phyloP scores from a whole-genome alignment of 2,888 invertebrate species.

The Callyntrura sp. region DNA sequence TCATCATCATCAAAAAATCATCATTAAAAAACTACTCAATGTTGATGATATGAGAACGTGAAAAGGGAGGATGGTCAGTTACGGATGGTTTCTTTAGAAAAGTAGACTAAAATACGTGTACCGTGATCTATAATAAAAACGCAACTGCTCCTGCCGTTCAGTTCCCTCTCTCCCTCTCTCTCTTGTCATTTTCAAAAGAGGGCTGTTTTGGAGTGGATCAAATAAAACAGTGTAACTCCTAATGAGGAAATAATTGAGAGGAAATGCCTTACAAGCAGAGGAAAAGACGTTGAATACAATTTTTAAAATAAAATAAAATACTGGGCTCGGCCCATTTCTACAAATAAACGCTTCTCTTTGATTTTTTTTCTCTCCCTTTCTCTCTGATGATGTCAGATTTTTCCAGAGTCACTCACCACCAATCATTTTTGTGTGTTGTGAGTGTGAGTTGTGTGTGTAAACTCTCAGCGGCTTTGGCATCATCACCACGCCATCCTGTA shows the following conservation, averaged over 20 bases:
- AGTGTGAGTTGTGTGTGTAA: conserved; percentile 27
- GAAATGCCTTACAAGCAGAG: conserved; percentile 51
- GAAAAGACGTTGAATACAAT: conserved; percentile 27
- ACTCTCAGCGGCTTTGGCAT: conserved; percentile 25
- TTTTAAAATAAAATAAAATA: not conserved
- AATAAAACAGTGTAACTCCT: conserved; percentile 39
- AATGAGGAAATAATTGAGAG: conserved; percentile 79
- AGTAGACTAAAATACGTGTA: not conserved
- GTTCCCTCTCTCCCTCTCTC: not conserved
- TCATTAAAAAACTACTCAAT: conserved; percentile 48
- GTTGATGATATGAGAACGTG: not conserved
- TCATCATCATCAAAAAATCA: conserved; percentile 68
- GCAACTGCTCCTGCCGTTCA: too few species aligned
- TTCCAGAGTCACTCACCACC: conserved; percentile 9
- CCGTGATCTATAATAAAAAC: conserved; percentile 11
- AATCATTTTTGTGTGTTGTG: conserved; percentile 35
- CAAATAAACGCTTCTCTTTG: conserved; percentile 18
- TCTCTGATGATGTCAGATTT: not conserved
- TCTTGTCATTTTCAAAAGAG: not conserved
- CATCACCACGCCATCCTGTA: not conserved
- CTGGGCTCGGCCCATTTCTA: conserved; percentile 62
- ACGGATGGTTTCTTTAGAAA: conserved; percentile 68
- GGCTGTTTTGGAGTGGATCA: conserved; percentile 9
- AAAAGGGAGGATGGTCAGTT: conserved; percentile 62
- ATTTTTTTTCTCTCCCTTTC: not conserved